Evolutionary conservation across 2,113 vertebrate species (phyloP).

Genomic region (Podilymbus podiceps): DNA sequence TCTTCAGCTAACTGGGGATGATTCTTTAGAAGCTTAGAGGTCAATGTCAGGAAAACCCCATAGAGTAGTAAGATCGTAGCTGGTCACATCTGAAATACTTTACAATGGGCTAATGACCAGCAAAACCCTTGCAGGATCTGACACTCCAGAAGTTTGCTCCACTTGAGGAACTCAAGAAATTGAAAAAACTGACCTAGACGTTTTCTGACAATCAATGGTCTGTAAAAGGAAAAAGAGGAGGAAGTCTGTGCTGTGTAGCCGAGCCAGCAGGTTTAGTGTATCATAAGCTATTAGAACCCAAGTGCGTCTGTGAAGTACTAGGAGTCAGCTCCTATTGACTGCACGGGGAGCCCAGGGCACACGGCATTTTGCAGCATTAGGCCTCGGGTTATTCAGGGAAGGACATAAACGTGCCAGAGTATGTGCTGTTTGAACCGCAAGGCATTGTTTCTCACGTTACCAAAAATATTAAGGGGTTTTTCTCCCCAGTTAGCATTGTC

Average conservation of each 20-base stretch:
- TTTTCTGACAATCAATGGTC: not conserved
- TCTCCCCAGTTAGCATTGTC: not conserved
- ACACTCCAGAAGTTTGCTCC: not conserved
- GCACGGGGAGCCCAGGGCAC: not conserved
- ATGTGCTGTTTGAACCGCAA: not conserved
- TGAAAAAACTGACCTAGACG: not conserved
- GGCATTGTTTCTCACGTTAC: not conserved
- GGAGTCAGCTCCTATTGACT: not conserved
- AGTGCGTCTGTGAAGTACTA: not conserved
- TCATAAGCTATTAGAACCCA: not conserved
- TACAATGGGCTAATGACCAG: not conserved
- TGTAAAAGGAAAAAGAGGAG: not conserved
- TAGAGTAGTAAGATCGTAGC: not conserved
- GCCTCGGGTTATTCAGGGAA: not conserved
- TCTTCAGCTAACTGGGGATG: not conserved
- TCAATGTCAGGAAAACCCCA: not conserved
- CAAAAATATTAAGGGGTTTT: not conserved
- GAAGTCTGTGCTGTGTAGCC: not conserved
- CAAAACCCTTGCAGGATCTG: not conserved
- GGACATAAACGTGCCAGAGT: not conserved
- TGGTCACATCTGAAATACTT: not conserved
- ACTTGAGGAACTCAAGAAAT: not conserved
- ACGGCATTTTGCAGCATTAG: not conserved
- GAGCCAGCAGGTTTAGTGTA: not conserved
- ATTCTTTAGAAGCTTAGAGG: not conserved